Conservation (phyloP, 2,888 invertebrate genomes). For the Zhuqinia jingwanae region DNA sequence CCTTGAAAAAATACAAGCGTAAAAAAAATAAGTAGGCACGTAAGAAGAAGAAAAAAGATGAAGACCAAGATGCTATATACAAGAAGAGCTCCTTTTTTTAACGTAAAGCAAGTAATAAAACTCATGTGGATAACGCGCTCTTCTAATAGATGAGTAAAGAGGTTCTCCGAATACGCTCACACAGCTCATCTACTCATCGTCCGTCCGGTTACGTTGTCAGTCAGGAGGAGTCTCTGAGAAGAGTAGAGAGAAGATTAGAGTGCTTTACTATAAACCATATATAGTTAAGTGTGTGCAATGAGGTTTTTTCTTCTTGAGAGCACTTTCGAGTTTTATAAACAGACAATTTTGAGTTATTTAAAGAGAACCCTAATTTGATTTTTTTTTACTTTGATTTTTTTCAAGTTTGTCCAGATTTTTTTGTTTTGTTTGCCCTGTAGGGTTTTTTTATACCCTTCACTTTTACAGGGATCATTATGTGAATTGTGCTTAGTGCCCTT, state of each 20-base stretch:
- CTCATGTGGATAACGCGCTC: conserved; percentile 37
- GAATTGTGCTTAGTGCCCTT: too few species aligned
- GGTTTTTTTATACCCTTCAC: too few species aligned
- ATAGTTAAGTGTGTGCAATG: not conserved
- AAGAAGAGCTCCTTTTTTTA: not conserved
- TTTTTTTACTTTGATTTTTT: not conserved
- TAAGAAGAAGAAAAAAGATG: not conserved
- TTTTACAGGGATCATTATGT: too few species aligned
- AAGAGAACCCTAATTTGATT: not conserved
- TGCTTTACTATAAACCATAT: not conserved
- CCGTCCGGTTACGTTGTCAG: not conserved
- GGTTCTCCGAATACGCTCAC: conserved; percentile 58
- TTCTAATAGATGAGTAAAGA: conserved; percentile 63
- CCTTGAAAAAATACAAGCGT: conserved; percentile 25
- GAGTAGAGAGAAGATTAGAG: not conserved
- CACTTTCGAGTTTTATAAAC: not conserved
- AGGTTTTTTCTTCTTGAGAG: not conserved
- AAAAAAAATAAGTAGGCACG: not conserved
- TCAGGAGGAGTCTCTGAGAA: not conserved
- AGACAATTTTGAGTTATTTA: too few species aligned
- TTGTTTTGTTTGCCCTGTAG: conserved; percentile 6
- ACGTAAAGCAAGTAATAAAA: conserved; percentile 31
- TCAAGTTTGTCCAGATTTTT: conserved; percentile 6
- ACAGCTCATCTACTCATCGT: not conserved
- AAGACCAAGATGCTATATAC: not conserved